A percentile compares a stretch with the other conserved stretches of the same genome.
phyloP scores from a whole-genome alignment of 1,140 invertebrate genomes.

The Diorhabda elongata region DNA sequence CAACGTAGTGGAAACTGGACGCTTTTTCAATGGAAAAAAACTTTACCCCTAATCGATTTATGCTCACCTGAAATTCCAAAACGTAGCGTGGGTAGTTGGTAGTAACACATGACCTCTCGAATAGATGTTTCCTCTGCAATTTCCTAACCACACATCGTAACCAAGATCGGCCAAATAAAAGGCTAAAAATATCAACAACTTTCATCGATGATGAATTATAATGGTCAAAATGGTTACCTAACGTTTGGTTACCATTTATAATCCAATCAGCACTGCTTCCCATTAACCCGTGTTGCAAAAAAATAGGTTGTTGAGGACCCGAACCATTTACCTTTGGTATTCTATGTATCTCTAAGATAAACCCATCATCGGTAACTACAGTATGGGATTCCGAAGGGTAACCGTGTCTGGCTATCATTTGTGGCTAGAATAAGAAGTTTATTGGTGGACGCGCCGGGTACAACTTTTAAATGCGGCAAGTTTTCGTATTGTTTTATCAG shows the following conservation, averaged over 20 bases:
- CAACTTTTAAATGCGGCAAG: too few relatives aligned
- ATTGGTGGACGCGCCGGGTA: too few relatives aligned
- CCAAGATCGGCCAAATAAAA: conserved; percentile 65
- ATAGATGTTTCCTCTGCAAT: conserved; percentile 63
- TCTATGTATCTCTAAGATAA: conserved; percentile 66
- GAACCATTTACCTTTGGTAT: conserved; percentile 55
- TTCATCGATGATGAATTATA: neutral
- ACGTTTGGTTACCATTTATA: conserved; percentile 52
- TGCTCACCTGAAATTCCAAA: conserved; percentile 64
- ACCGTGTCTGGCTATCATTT: conserved; percentile 60
- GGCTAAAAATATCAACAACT: conserved; percentile 44
- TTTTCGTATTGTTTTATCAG: too few relatives aligned
- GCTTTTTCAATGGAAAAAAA: conserved; percentile 4
- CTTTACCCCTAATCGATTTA: neutral
- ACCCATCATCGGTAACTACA: conserved; percentile 66
- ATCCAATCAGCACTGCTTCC: conserved; percentile 74
- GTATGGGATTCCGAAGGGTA: conserved; percentile 65
- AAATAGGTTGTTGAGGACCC: conserved; percentile 36
- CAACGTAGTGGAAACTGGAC: neutral
- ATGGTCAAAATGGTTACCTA: conserved; percentile 27
- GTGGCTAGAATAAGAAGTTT: conserved; percentile 40
- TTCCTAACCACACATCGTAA: conserved; percentile 75
- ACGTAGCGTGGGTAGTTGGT: conserved; percentile 49
- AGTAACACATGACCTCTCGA: conserved; percentile 50
- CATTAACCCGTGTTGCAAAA: conserved; percentile 69